Evolutionary conservation across 2,113 vertebrate species (phyloP).

Genomic region (Terrapene triunguis): DNA sequence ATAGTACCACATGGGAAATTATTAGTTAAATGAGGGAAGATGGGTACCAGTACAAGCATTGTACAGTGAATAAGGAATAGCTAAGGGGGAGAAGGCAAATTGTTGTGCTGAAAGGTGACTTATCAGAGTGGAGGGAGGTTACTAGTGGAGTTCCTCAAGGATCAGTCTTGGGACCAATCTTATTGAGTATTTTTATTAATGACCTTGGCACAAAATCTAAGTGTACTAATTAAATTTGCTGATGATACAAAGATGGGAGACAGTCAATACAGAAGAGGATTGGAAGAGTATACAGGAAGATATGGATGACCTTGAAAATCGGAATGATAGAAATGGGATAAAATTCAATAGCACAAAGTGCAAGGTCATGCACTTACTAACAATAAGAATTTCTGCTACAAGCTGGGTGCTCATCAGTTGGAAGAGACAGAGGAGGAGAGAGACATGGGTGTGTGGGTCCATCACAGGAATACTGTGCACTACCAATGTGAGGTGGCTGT

Average conservation of each 20-base stretch:
- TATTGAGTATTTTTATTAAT: background rate
- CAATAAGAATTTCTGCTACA: background rate
- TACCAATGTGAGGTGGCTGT: background rate
- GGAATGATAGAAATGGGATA: background rate
- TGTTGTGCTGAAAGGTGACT: no score
- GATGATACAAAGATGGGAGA: no score
- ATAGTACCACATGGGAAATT: no score
- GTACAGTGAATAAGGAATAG: no score
- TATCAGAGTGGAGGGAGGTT: background rate
- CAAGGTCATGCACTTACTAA: background rate
- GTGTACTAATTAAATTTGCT: no score
- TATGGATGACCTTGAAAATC: background rate
- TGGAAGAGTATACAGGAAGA: background rate
- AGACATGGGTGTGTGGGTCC: background rate
- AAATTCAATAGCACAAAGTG: background rate
- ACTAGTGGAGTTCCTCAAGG: background rate
- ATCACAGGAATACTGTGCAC: background rate
- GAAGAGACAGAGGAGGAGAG: background rate
- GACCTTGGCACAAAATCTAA: background rate
- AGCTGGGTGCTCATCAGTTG: background rate
- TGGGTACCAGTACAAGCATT: no score
- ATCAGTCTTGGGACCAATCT: background rate
- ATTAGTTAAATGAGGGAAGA: no score
- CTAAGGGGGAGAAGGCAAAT: no score
- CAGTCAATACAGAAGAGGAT: background rate